Evolutionary conservation across 2,888 invertebrate species (phyloP).

Genomic region (Imbricaverruca yamaguchii): DNA sequence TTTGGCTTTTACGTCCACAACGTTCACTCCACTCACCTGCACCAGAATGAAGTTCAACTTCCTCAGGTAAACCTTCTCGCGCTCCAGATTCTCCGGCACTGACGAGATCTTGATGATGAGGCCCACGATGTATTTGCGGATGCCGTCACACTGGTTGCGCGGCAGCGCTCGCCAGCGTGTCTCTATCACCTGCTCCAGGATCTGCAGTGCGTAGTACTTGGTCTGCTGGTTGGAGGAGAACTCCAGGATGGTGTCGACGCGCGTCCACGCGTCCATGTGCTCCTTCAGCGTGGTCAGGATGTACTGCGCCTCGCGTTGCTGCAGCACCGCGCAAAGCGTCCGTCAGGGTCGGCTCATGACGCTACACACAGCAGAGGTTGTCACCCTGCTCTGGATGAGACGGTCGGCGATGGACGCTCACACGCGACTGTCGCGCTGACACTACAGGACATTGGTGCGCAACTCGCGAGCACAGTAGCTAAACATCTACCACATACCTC

Average conservation of each 20-base stretch:
- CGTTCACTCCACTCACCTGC: slow-evolving; percentile 52
- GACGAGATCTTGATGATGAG: slow-evolving; percentile 97
- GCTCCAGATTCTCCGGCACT: slow-evolving; percentile 77
- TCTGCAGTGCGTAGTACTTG: slow-evolving; percentile 98
- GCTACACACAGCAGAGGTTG: too few relatives aligned
- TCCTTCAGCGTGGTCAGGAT: slow-evolving; percentile 90
- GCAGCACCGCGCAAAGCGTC: slow-evolving; percentile 36
- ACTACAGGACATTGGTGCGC: too few relatives aligned
- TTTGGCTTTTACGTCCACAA: not conserved
- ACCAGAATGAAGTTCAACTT: slow-evolving; percentile 98
- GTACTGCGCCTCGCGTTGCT: slow-evolving; percentile 87
- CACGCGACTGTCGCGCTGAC: too few relatives aligned
- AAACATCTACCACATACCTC: too few relatives aligned
- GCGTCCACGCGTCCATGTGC: slow-evolving; percentile 98
- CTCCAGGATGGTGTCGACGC: slow-evolving; percentile 97
- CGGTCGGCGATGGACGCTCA: too few relatives aligned
- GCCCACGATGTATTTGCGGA: slow-evolving; percentile 98
- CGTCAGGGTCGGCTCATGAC: too few relatives aligned
- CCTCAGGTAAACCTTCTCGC: slow-evolving; percentile 91
- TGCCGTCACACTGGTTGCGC: slow-evolving; percentile 95
- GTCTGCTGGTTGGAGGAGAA: slow-evolving; percentile 94
- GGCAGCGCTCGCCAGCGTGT: slow-evolving; percentile 98
- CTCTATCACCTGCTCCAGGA: slow-evolving; percentile 97
- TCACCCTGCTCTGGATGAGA: too few relatives aligned
- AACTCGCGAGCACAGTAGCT: too few relatives aligned